Evolutionary conservation across 2,113 vertebrate species (phyloP), one percentile per base, ranked within the genome.

Genomic region (Mormoops blainvillei): DNA sequence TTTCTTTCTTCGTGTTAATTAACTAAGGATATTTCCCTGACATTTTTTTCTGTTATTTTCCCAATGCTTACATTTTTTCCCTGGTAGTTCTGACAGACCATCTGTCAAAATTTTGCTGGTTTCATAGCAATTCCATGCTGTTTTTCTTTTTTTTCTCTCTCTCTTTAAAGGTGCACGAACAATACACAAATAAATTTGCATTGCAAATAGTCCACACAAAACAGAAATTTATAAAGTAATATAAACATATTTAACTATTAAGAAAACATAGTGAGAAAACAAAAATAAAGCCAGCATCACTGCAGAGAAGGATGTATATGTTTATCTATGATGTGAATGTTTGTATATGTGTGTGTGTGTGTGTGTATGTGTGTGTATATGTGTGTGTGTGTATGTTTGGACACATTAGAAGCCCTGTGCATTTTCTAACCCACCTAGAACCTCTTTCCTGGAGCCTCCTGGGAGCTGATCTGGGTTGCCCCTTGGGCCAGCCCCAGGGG

Each of bases 11-110:
- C 12, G 67, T 88, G 56, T 90, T 94, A 94, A 94, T 97, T 96
- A 92, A 78, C 71, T 14, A 33, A 94, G 67, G 58, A 50, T 86
- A 70, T 74, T 85, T 77, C 54, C 80, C 81, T 91, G 56, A 56
- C 80, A 56, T 70, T 89, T 89, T 77, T 90, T 65, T 76, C 20
- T 94, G 80, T 90, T 96, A 67, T 61, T 89, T 94, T 94, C 71
- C 33, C 63, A 82, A 11, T 88, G 67, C 87, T 88, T 95, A n/a
- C 7, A 16, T 91, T 82, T 93, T 82, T 50, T 28, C 2, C 24
- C n/a, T 56, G 54, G n/a, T 78, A 83, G 96, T 96, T 96, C 95
- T 97, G 78, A 95, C 61, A 96, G 85, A 92, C 96, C 96, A 97
- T 98, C 97, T 97, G 96, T 96, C 94, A 98, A 89, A 94, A 36